Conservation (phyloP, 2,113 vertebrate species). For the Oreochromis niloticus region DNA sequence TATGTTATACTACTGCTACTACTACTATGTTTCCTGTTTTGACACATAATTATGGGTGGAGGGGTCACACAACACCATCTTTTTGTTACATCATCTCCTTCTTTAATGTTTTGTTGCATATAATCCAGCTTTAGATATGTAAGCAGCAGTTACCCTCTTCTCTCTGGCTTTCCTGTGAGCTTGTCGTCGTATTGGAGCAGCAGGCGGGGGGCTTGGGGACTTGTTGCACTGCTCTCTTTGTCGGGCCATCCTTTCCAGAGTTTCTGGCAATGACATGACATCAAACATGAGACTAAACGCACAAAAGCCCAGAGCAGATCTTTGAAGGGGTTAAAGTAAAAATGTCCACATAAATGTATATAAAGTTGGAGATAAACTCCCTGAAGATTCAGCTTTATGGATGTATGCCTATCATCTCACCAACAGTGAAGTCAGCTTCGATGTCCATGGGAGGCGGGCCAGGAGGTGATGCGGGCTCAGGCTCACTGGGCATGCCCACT, state of each 20-base stretch:
- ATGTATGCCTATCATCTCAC: constrained; percentile 46
- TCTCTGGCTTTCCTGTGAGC: constrained; percentile 81
- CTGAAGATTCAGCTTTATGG: neutral
- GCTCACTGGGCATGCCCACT: constrained; percentile 43
- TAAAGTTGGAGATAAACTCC: neutral
- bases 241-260: constrained; percentile 41
- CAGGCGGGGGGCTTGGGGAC: constrained; percentile 54
- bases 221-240: neutral
- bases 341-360: neutral
- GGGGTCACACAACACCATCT: fast-evolving
- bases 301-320: neutral
- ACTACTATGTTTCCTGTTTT: neutral
- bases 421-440: constrained; percentile 87
- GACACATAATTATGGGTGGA: neutral
- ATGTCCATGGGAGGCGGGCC: constrained; percentile 79
- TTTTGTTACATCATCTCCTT: fast-evolving
- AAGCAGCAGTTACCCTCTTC: constrained; percentile 74
- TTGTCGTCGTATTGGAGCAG: constrained; percentile 47
- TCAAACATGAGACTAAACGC: fast-evolving
- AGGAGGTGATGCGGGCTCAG: constrained; percentile 56
- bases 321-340: neutral
- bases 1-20: neutral
- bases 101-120: neutral
- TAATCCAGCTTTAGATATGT: fast-evolving
- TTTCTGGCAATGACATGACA: constrained; percentile 6